Base-by-base conservation (phyloP, 1,140 invertebrate genomes). In the Scylla paramamosain region DNA sequence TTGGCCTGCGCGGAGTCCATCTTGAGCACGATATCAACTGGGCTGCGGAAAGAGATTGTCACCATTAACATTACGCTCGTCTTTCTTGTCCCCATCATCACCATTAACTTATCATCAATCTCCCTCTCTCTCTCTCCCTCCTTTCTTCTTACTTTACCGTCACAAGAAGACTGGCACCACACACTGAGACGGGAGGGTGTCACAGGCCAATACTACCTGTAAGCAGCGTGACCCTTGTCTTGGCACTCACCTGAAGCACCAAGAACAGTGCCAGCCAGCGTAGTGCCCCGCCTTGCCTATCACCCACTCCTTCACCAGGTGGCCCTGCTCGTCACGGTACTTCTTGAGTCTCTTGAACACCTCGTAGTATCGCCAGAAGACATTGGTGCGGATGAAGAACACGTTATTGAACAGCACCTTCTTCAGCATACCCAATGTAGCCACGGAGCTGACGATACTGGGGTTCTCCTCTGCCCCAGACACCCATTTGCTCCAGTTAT, bases 181-280 rank as follows among this genome's bases (percentile, higher is more conserved):
- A 59, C 52, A 59, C 10, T 59, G 0, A 59, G 0, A 39, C 39
- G 39, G 6, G 39, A 59, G 52, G 16, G 52, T 20, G 16, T 59
- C 52, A 59, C 52, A 59, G 52, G 2, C 52, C 52, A 59, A 59
- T 2, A 20, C 16, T 59, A 20, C 52, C 52, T 20, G 10, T 20
- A 59, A 59, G 52, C 52, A 59, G 12, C 52, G 52, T 59, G 52
- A 59, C 16, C 10, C 7, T 39, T 25, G 46, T 16, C 52, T 59
- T 59, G 77, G 25, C 25, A 92, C 95, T 52, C 29, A 96, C 95
- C 88, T 93, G 95, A 95, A 95, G 91, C 95, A 96, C 96, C 96
- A 96, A 29, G 96, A 96, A 87, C 96, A 96, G 94, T 96, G 96
- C 93, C 95, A 96, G 7, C 96, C 96, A 14, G 95, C 94, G 77